A percentile compares a stretch with the other conserved stretches of the same genome.
Conservation (phyloP, 2,113 vertebrate species). For the Origma solitaria region DNA sequence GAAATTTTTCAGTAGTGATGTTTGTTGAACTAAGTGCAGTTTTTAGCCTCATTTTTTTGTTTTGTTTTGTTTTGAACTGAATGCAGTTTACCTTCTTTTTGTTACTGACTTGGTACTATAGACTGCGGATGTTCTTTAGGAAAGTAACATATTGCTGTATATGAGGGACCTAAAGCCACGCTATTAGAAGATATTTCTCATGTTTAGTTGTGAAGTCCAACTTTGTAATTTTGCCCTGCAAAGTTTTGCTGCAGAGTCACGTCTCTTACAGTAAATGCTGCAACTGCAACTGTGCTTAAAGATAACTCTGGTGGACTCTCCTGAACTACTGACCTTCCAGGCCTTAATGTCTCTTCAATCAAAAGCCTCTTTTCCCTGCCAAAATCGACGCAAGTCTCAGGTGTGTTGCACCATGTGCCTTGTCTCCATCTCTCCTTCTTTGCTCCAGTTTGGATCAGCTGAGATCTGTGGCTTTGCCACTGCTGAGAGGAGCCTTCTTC, state of each 20-base stretch:
- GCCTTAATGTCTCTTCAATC: not conserved
- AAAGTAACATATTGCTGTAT: not conserved
- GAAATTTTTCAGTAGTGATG: conserved; percentile 45
- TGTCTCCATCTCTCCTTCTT: not conserved
- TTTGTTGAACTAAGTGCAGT: conserved; percentile 32
- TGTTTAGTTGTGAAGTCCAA: not conserved
- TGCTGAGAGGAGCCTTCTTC: not conserved
- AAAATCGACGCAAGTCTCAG: not conserved
- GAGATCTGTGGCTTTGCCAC: not conserved
- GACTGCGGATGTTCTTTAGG: not conserved
- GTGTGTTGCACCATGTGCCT: not conserved
- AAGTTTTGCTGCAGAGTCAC: not conserved
- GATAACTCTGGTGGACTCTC: not conserved
- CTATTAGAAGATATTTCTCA: not conserved
- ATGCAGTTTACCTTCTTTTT: not conserved
- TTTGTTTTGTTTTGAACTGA: not conserved
- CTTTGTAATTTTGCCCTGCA: not conserved
- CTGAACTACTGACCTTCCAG: not conserved
- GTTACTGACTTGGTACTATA: not conserved
- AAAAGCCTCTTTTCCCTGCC: not conserved
- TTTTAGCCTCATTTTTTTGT: not conserved
- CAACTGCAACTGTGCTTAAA: not conserved
- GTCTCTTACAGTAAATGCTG: not conserved
- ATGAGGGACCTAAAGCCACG: not conserved
- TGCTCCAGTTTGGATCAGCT: not conserved